Evolutionary conservation across 2,888 invertebrate genomes (phyloP).

Genomic region (Brassicogethes aeneus): DNA sequence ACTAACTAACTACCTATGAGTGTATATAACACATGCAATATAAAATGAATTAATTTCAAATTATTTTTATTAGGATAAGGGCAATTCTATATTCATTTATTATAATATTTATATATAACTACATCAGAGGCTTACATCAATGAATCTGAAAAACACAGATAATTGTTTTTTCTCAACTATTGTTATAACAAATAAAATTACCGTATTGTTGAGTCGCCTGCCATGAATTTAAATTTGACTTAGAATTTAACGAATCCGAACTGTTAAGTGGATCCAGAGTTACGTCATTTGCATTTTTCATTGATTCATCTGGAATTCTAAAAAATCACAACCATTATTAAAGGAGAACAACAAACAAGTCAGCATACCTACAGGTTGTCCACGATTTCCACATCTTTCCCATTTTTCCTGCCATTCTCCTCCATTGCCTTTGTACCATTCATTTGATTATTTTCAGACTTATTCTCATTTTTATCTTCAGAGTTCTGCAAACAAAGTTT

Average conservation of each 20-base stretch:
- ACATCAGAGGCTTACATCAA: constrained; percentile 36
- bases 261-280: constrained; percentile 35
- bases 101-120: constrained; percentile 18
- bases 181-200: constrained; percentile 32
- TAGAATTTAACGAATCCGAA: constrained; percentile 40
- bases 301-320: constrained; percentile 38
- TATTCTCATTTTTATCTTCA: constrained; percentile 22
- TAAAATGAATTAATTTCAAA: constrained; percentile 3
- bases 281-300: constrained; percentile 40
- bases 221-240: constrained; percentile 40
- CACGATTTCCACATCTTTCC: constrained; percentile 36
- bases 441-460: constrained; percentile 22
- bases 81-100: constrained; percentile 22
- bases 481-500: constrained; percentile 16
- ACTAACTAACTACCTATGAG: background rate
- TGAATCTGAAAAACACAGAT: constrained; percentile 36
- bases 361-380: constrained; percentile 38
- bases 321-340: constrained; percentile 18
- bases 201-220: constrained; percentile 36
- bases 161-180: constrained; percentile 29
- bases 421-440: constrained; percentile 33
- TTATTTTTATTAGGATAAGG: constrained; percentile 21
- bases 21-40: constrained; percentile 2
- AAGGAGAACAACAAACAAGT: background rate
- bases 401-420: constrained; percentile 32